These are phyloP conservation scores for Eonycteris spelaea DNA, from an alignment of 2,113 vertebrate genomes.

Conservation along the genomic window DNA sequence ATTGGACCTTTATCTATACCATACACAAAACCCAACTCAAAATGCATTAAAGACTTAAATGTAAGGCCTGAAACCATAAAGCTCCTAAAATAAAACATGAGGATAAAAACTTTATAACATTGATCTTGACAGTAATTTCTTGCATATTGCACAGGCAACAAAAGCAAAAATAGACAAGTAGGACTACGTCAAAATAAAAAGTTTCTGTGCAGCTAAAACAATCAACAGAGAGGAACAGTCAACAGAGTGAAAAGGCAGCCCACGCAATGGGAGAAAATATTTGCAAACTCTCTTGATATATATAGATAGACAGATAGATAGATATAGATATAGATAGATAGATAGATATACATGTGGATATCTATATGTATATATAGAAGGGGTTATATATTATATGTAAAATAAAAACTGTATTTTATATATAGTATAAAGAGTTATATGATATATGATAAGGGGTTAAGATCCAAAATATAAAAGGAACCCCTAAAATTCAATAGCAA, in stretches of 20 bases:
- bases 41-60: neutral
- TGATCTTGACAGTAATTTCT: neutral
- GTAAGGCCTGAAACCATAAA: neutral
- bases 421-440: too few relatives aligned
- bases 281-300: neutral
- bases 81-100: neutral
- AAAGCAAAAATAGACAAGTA: neutral
- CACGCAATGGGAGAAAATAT: neutral
- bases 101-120: neutral
- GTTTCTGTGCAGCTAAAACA: neutral
- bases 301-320: too few relatives aligned
- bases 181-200: neutral
- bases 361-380: too few relatives aligned
- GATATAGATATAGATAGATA: too few relatives aligned
- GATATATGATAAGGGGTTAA: too few relatives aligned
- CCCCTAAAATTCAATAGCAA: neutral
- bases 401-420: too few relatives aligned
- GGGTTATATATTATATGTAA: too few relatives aligned
- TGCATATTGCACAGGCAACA: neutral
- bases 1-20: neutral
- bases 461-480: neutral
- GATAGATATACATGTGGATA: too few relatives aligned
- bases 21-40: constrained; percentile 1
- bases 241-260: neutral
- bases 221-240: neutral